These are phyloP conservation scores for Zhuqinia jingwanae DNA, from an alignment of 2,888 invertebrate species.

Conservation along the genomic window DNA sequence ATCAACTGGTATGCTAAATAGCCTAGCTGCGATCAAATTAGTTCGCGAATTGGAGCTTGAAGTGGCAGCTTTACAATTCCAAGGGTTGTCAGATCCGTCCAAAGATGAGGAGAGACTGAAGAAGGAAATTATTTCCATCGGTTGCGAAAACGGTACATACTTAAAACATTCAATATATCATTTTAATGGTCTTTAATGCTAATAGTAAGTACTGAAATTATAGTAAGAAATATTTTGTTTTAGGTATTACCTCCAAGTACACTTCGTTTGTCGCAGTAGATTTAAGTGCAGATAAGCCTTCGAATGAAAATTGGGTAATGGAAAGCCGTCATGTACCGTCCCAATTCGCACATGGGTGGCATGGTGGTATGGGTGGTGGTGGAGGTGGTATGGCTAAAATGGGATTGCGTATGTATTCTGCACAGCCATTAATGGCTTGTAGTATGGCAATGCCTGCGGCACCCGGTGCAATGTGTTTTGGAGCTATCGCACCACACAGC, in stretches of 20 bases:
- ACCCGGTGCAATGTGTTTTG: too few relatives aligned
- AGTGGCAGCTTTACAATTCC: constrained; percentile 56
- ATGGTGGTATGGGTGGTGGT: constrained; percentile 44
- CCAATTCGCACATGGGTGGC: constrained; percentile 76
- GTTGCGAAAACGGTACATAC: constrained; percentile 70
- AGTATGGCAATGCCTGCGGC: background rate
- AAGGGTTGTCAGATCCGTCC: background rate
- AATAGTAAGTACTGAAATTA: too few relatives aligned
- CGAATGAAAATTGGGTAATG: constrained; percentile 76
- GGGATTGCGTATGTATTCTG: too few relatives aligned
- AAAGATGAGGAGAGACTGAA: constrained; percentile 57
- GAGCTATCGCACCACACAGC: too few relatives aligned
- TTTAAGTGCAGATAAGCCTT: constrained; percentile 28
- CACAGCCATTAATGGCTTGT: background rate
- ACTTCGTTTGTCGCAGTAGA: constrained; percentile 78
- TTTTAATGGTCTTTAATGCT: background rate
- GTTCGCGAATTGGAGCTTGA: constrained; percentile 76
- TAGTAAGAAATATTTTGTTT: background rate
- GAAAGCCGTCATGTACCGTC: constrained; percentile 75
- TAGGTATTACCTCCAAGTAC: constrained; percentile 77
- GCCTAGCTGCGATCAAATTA: constrained; percentile 74
- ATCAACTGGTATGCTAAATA: constrained; percentile 73
- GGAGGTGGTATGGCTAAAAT: too few relatives aligned
- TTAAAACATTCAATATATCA: background rate
- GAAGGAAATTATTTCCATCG: constrained; percentile 73